Conservation (phyloP, 2,797 vertebrate genomes). For the Merluccius polli region DNA sequence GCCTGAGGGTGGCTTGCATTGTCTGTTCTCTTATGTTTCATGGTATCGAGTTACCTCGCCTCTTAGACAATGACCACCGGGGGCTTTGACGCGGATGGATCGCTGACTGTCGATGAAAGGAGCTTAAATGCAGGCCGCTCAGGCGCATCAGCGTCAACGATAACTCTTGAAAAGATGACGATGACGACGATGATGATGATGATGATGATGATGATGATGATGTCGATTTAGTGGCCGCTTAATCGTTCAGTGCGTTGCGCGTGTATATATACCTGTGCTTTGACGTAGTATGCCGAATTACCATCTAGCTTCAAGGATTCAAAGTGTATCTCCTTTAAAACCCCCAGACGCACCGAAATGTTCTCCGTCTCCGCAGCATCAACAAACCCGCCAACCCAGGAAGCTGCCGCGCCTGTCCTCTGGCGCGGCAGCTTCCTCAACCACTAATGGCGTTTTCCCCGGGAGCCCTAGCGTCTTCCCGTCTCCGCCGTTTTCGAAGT, state of each 20-base stretch:
- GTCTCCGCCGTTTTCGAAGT: constrained; percentile 55
- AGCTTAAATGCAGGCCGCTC: neutral
- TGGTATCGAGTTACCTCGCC: neutral
- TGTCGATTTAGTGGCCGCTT: neutral
- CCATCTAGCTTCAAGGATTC: neutral
- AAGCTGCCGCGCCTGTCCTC: neutral
- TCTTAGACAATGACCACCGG: neutral
- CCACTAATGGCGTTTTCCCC: constrained; percentile 59
- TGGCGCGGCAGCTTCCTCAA: constrained; percentile 64
- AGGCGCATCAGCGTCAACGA: neutral
- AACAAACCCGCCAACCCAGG: constrained; percentile 28
- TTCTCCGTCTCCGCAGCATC: constrained; percentile 46
- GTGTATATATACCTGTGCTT: neutral
- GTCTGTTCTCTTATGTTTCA: neutral
- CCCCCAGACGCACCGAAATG: constrained; percentile 21
- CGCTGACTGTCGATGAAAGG: neutral
- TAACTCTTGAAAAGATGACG: neutral
- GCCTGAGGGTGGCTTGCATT: neutral
- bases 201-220: too few relatives aligned
- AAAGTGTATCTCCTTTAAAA: constrained; percentile 16
- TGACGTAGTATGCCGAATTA: neutral
- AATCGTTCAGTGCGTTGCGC: neutral
- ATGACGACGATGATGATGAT: too few relatives aligned
- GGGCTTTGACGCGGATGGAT: neutral
- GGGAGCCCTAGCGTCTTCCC: constrained; percentile 59